Conservation (phyloP, 2,113 vertebrate species). For the Osmerus mordax region DNA sequence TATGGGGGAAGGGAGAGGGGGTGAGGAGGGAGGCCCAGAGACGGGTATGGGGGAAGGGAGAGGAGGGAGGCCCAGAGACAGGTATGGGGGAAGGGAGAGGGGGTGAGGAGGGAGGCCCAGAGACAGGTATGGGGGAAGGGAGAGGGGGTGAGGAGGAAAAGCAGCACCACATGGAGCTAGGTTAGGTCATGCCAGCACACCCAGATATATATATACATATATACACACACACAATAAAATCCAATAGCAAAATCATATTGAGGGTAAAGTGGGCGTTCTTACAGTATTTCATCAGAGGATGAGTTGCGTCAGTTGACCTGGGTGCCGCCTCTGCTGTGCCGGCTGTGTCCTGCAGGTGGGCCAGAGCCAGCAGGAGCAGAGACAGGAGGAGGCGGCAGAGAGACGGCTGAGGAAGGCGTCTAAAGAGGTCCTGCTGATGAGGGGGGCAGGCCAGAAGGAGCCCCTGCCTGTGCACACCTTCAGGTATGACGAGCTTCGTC, state of each 20-base stretch:
- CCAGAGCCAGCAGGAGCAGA: conserved; percentile 91
- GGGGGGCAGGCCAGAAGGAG: conserved; percentile 90
- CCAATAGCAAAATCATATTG: too few relatives aligned
- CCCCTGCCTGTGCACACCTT: conserved; percentile 95
- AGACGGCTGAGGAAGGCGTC: conserved; percentile 94
- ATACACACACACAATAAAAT: too few relatives aligned
- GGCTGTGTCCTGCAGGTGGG: conserved; percentile 69
- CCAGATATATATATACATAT: too few relatives aligned
- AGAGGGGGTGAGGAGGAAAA: too few relatives aligned
- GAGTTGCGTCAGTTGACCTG: neutral
- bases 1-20: conserved; percentile 46
- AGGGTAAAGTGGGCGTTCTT: neutral
- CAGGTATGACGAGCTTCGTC: conserved; percentile 69
- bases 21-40: conserved; percentile 70
- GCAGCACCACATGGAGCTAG: too few relatives aligned
- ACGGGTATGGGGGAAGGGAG: conserved; percentile 75
- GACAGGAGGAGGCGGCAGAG: conserved; percentile 90
- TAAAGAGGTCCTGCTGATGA: conserved; percentile 91
- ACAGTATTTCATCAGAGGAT: too few relatives aligned
- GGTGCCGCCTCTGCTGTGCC: neutral
- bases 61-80: conserved; percentile 79
- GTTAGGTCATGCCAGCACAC: neutral
- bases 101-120: neutral
- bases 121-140: too few relatives aligned
- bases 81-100: conserved; percentile 64